A percentile compares a stretch with the other conserved stretches of the same genome.
Conservation (phyloP, 2,888 invertebrate species). For the Drosophila picticornis region DNA sequence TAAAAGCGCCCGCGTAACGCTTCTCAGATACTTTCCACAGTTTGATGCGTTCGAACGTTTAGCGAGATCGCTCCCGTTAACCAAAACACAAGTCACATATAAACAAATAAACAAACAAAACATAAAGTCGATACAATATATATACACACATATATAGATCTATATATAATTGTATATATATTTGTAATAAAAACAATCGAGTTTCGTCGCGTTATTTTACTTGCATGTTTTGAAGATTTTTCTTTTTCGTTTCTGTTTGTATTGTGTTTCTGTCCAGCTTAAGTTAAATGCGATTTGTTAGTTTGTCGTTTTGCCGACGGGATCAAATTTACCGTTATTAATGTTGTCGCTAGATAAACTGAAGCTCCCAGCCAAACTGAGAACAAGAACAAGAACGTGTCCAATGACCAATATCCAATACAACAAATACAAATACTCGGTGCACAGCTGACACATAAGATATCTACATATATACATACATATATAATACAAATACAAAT, state of each 20-base stretch:
- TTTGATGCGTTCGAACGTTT: conserved; percentile 76
- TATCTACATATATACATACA: neutral
- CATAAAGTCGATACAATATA: conserved; percentile 2
- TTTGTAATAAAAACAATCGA: conserved; percentile 5
- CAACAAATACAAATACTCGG: conserved; percentile 31
- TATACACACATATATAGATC: neutral
- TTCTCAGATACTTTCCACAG: conserved; percentile 78
- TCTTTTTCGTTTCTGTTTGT: conserved; percentile 10
- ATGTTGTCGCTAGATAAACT: conserved; percentile 59
- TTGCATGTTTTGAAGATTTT: conserved; percentile 4
- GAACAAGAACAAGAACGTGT: conserved; percentile 46
- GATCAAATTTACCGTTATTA: conserved; percentile 58
- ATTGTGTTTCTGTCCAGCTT: conserved; percentile 9
- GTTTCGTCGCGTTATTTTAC: neutral
- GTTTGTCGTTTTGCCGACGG: conserved; percentile 29
- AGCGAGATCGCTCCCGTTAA: conserved; percentile 46
- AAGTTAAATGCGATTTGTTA: conserved; percentile 36
- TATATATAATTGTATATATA: neutral
- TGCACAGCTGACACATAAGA: conserved; percentile 49
- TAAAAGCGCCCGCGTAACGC: conserved; percentile 70
- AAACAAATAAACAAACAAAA: conserved; percentile 6
- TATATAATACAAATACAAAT: neutral
- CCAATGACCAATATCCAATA: conserved; percentile 4
- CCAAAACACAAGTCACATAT: conserved; percentile 16
- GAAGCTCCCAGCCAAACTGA: conserved; percentile 28